Percentiles rank a stretch among this genome's conserved stretches.
phyloP scores from a whole-genome alignment of 1,140 invertebrate species.

The Trypoxylus dichotomus region DNA sequence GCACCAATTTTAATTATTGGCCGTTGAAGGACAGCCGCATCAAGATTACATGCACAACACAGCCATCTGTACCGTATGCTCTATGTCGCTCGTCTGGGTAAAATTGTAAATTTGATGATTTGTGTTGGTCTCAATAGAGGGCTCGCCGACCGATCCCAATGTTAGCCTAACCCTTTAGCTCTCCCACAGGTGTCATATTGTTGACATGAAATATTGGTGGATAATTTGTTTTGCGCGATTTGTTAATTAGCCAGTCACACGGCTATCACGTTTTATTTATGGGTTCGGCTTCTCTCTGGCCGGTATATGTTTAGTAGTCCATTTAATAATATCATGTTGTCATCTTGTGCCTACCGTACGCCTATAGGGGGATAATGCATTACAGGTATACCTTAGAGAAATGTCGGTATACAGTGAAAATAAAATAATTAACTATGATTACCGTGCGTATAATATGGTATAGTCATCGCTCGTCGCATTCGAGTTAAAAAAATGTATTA shows the following conservation, averaged over 20 bases:
- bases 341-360: neutral
- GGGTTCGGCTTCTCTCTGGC: neutral
- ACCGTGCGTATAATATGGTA: neutral
- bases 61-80: neutral
- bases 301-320: neutral
- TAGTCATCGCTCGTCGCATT: neutral
- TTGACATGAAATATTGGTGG: slow-evolving; percentile 49
- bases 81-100: neutral
- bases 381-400: slow-evolving; percentile 10
- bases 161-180: slow-evolving; percentile 47
- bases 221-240: slow-evolving; percentile 50
- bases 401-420: slow-evolving; percentile 4
- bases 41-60: neutral
- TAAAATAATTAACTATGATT: slow-evolving; percentile 20
- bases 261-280: slow-evolving; percentile 37
- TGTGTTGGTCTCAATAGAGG: slow-evolving; percentile 25
- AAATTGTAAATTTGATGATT: slow-evolving; percentile 28
- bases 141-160: slow-evolving; percentile 14
- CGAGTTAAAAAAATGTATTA: neutral
- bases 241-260: slow-evolving; percentile 47
- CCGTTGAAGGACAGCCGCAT: neutral
- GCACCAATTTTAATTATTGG: neutral
- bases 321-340: slow-evolving; percentile 7
- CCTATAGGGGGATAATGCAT: neutral
- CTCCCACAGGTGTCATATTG: slow-evolving; percentile 48